Percentiles rank a stretch among this genome's conserved stretches.
These are phyloP conservation scores for Cacatua alba DNA, from an alignment of 2,113 vertebrate species.

Conservation along the genomic window DNA sequence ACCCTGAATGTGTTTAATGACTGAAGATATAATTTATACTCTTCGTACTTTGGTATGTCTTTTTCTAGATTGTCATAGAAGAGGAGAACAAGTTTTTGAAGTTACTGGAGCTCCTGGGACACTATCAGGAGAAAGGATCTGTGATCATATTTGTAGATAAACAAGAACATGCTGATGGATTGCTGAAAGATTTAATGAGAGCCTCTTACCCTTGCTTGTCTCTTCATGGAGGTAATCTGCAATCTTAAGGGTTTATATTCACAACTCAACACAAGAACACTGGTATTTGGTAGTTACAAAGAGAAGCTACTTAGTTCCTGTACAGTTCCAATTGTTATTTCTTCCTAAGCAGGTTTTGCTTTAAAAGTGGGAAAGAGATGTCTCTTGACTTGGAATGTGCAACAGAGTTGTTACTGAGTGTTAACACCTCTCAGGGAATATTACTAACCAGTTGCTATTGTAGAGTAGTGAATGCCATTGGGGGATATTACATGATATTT, in stretches of 20 bases:
- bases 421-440: background rate
- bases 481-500: background rate
- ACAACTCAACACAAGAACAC: background rate
- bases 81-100: constrained; percentile 98
- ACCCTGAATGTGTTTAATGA: background rate
- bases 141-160: constrained; percentile 99
- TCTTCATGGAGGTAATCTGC: constrained; percentile 91
- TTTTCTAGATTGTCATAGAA: constrained; percentile 91
- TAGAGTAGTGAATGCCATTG: background rate
- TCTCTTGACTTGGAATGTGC: background rate
- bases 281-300: background rate
- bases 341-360: background rate
- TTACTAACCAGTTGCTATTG: background rate
- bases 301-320: background rate
- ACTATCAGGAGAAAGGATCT: constrained; percentile 96
- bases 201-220: constrained; percentile 98
- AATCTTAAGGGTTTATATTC: background rate
- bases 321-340: background rate
- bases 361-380: background rate
- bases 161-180: constrained; percentile 92
- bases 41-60: background rate
- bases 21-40: background rate
- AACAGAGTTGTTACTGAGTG: background rate
- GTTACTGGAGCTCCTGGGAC: constrained; percentile 93
- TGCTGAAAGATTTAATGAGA: constrained; percentile 97